phyloP scores from a whole-genome alignment of 2,797 vertebrate genomes.

The Myotis planiceps region DNA sequence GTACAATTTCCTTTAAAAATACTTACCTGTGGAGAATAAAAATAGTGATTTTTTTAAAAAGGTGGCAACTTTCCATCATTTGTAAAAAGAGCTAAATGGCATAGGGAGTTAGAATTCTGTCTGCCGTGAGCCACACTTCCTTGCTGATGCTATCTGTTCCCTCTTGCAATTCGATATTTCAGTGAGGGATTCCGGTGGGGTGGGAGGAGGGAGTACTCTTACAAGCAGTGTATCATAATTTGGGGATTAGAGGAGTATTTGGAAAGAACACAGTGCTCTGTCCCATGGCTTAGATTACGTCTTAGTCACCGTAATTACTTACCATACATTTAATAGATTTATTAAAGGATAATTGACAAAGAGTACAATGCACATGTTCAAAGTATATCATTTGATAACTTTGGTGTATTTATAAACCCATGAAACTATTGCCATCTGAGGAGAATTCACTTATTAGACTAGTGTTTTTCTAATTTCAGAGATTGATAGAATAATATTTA shows the following conservation, averaged over 20 bases:
- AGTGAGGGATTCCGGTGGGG: neutral
- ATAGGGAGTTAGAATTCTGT: conserved; percentile 44
- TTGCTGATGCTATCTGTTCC: neutral
- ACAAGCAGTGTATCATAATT: neutral
- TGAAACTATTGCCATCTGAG: neutral
- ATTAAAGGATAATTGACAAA: neutral
- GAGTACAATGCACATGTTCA: neutral
- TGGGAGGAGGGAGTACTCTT: neutral
- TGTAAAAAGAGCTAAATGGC: conserved; percentile 29
- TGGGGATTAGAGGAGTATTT: neutral
- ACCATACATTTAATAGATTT: neutral
- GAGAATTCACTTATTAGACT: neutral
- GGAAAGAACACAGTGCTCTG: neutral
- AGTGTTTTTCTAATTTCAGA: conserved; percentile 6
- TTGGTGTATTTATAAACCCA: neutral
- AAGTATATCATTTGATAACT: neutral
- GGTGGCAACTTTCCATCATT: conserved; percentile 46
- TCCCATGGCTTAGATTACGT: neutral
- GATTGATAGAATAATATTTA: neutral
- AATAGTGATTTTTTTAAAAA: conserved; percentile 44
- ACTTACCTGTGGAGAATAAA: conserved; percentile 73
- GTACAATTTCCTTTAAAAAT: conserved; percentile 75
- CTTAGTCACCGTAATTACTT: conserved; percentile 26
- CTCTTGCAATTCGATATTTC: neutral
- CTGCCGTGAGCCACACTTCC: neutral